Evolutionary conservation across 2,888 invertebrate species (phyloP), one percentile per base, ranked within the genome.

Genomic region (Dryocosmus kuriphilus): DNA sequence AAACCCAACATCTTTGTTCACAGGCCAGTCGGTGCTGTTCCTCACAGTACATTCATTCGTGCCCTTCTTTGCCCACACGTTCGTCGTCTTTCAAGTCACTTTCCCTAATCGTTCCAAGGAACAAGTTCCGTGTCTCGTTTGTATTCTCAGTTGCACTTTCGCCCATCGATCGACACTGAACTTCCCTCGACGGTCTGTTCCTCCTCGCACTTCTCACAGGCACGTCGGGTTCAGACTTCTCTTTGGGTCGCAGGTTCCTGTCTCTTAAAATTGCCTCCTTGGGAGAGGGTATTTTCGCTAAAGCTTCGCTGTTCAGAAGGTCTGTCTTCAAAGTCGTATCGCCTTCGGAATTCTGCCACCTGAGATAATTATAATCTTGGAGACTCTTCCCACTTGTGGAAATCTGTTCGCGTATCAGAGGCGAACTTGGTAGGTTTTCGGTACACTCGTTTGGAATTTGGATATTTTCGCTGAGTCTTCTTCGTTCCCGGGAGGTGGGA

Each of bases 121-220:
- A 88, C 11, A 90, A 84, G 67, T 87, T 91, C 65, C 89, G 87
- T 60, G 89, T 80, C 74, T 91, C 91, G 0, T 82, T 83, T 1
- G 77, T 74, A 0, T 81, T 83, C 38, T 90, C 91, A 19, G 85
- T 83, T 2, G 88, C 89, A 57, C 89, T 91, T 61, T 92, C 92
- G 6, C 92, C 92, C 90, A 92, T 90, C 19, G 92, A 92, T 19
- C 92, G 86, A 78, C 92, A 92, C 14, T 91, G 90, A 9, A 90
- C 85, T 57, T 90, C 92, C n/a, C 91, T 83, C 9, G 91, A 86
- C 0, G 87, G 89, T 75, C 91, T 84, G 67, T 91, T 91, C 62
- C 91, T 87, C 67, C 92, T 85, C 0, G 90, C 90, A 76, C 89
- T 90, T 80, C 91, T 86, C 16, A 91, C 90, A 67, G 92, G 92